Conservation (phyloP, 1,140 invertebrate species). For the Tribolium castaneum region DNA sequence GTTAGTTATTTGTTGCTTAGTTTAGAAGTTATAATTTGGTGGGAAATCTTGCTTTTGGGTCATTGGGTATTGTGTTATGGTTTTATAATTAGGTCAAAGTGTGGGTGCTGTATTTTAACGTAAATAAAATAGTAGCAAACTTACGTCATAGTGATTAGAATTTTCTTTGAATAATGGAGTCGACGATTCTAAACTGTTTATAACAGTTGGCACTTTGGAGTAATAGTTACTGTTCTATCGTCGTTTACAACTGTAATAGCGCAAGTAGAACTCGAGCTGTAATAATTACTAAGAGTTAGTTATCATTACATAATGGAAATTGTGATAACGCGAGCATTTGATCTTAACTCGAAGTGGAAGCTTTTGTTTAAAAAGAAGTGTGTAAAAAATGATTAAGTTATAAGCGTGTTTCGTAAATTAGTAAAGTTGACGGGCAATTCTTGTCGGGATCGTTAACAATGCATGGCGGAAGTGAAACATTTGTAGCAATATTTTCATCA, state of each 20-base stretch:
- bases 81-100: too few relatives aligned
- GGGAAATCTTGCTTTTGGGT: too few relatives aligned
- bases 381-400: not conserved
- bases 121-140: not conserved
- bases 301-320: not conserved
- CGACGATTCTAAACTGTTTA: not conserved
- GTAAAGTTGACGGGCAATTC: not conserved
- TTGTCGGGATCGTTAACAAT: not conserved
- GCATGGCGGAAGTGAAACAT: slow-evolving; percentile 14
- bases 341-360: not conserved
- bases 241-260: not conserved
- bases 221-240: not conserved
- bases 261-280: not conserved
- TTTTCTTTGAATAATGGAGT: not conserved
- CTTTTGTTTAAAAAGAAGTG: not conserved
- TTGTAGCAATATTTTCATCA: slow-evolving; percentile 33
- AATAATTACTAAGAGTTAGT: not conserved
- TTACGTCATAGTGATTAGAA: not conserved
- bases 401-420: not conserved
- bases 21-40: too few relatives aligned
- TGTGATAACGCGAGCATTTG: not conserved
- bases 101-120: too few relatives aligned
- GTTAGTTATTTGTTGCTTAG: too few relatives aligned
- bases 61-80: too few relatives aligned
- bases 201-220: not conserved